These are phyloP conservation scores for Botia almorhae DNA, from an alignment of 2,797 vertebrate species.

Conservation along the genomic window DNA sequence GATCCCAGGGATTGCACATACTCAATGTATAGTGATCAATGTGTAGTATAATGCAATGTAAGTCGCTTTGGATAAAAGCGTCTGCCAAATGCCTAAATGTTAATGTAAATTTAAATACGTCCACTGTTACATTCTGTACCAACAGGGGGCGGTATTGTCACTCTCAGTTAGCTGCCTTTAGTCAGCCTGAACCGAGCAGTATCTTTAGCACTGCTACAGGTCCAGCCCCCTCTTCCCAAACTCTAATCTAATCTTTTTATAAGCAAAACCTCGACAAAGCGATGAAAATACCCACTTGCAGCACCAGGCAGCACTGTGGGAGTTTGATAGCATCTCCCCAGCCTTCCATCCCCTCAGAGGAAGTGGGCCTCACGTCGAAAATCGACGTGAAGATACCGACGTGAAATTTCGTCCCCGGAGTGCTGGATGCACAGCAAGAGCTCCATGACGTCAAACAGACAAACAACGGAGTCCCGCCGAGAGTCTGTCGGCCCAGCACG, in stretches of 20 bases:
- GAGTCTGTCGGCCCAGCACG: constrained; percentile 36
- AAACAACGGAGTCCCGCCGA: constrained; percentile 14
- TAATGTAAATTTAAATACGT: not conserved
- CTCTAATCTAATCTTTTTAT: constrained; percentile 24
- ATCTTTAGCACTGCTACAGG: not conserved
- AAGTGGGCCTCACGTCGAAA: not conserved
- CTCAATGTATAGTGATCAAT: no score
- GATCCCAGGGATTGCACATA: no score
- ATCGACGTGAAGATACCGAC: not conserved
- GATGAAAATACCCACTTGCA: not conserved
- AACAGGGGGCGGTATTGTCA: not conserved
- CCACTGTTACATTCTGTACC: not conserved
- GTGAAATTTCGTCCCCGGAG: not conserved
- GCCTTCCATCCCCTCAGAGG: not conserved
- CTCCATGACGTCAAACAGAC: constrained; percentile 30
- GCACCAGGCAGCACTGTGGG: not conserved
- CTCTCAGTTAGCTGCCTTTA: not conserved
- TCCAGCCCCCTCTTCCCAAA: not conserved
- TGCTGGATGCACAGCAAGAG: constrained; percentile 23
- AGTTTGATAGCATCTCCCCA: not conserved
- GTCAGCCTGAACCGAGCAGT: not conserved
- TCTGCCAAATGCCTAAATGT: no score
- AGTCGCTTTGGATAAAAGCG: no score
- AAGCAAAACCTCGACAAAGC: constrained; percentile 12
- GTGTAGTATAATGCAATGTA: no score